Evolutionary conservation across 2,113 vertebrate genomes (phyloP).

Genomic region (Carassius carassius): DNA sequence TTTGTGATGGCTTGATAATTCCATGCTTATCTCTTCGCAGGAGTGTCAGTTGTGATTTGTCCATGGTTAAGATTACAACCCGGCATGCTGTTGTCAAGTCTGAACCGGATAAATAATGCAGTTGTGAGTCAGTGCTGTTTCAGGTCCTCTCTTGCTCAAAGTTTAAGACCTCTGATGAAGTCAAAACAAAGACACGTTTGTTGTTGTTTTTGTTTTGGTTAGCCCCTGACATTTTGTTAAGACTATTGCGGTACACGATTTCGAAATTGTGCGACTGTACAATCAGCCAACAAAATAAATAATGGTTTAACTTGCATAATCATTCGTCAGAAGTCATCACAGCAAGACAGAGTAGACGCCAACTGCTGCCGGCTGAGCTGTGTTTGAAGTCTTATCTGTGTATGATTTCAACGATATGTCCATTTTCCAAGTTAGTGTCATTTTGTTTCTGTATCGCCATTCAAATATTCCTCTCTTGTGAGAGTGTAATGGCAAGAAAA

Average conservation of each 20-base stretch:
- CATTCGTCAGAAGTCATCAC: not conserved
- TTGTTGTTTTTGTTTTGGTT: not conserved
- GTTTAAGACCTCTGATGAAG: not conserved
- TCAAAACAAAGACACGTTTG: conserved; percentile 6
- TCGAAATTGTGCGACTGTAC: not conserved
- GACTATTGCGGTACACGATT: not conserved
- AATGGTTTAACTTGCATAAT: not conserved
- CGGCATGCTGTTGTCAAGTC: conserved; percentile 18
- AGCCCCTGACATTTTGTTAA: not conserved
- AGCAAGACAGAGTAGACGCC: not conserved
- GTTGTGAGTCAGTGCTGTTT: conserved; percentile 40
- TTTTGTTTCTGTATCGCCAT: not conserved
- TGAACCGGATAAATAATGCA: conserved; percentile 33
- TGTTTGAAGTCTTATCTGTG: not conserved
- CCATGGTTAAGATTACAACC: conserved; percentile 21
- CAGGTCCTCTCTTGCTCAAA: conserved; percentile 32
- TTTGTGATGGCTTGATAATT: conserved; percentile 36
- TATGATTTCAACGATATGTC: not conserved
- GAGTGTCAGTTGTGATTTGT: conserved; percentile 37
- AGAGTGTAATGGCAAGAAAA: conserved; percentile 59
- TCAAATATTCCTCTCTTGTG: conserved; percentile 1
- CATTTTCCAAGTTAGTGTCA: not conserved
- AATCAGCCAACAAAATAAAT: not conserved
- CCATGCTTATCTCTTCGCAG: conserved; percentile 6
- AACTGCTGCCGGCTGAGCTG: not conserved